Evolutionary conservation across 2,888 invertebrate species (phyloP).

Genomic region (Drosophila meridiana): DNA sequence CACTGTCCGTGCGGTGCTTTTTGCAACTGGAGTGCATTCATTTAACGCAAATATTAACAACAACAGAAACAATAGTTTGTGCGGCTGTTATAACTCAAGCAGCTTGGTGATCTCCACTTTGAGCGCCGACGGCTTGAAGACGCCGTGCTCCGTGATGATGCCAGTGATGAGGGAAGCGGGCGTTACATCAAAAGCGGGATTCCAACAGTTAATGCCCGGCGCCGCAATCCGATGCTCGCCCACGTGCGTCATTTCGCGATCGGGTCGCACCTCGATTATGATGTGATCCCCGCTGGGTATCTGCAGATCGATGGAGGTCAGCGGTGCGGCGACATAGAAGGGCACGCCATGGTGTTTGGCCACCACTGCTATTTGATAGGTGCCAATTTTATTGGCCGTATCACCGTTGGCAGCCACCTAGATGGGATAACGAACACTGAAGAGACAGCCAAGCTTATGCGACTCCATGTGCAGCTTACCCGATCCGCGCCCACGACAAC

Average conservation of each 20-base stretch:
- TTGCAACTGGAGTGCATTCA: slow-evolving; percentile 66
- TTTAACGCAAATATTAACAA: slow-evolving; percentile 54
- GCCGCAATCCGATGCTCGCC: slow-evolving; percentile 95
- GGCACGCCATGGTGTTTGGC: slow-evolving; percentile 96
- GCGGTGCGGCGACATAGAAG: slow-evolving; percentile 97
- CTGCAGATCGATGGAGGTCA: slow-evolving; percentile 94
- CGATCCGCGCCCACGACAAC: slow-evolving; percentile 99
- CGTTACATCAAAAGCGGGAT: slow-evolving; percentile 99
- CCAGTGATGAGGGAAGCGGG: slow-evolving; percentile 96
- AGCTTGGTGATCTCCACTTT: slow-evolving; percentile 79
- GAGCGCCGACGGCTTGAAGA: slow-evolving; percentile 88
- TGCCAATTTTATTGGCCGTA: slow-evolving; percentile 99
- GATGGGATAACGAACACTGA: slow-evolving; percentile 11
- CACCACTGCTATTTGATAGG: slow-evolving; percentile 96
- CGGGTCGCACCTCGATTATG: slow-evolving; percentile 96
- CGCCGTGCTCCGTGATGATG: slow-evolving; percentile 97
- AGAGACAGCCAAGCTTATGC: not conserved
- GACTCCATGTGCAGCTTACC: slow-evolving; percentile 85
- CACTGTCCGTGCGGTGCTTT: slow-evolving; percentile 25
- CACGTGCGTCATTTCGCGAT: slow-evolving; percentile 95
- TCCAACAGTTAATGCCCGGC: slow-evolving; percentile 96
- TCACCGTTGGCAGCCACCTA: slow-evolving; percentile 97
- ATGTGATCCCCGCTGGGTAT: slow-evolving; percentile 93
- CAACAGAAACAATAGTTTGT: slow-evolving; percentile 35
- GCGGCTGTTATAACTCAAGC: slow-evolving; percentile 64